Conservation (phyloP, 2,797 vertebrate species). For the Limosa lapponica region DNA sequence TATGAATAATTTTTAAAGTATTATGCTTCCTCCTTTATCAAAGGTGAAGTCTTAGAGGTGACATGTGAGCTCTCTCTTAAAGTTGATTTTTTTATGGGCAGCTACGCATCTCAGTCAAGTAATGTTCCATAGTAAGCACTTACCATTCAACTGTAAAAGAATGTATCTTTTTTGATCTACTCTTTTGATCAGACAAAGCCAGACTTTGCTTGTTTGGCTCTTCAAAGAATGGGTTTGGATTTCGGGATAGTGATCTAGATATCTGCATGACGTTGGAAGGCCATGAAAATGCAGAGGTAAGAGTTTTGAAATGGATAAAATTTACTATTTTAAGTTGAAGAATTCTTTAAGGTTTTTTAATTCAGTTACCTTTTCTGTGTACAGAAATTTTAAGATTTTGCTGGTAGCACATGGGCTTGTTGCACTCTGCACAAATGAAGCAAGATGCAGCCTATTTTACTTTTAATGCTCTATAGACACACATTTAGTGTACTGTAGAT, state of each 20-base stretch:
- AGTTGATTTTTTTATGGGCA: background rate
- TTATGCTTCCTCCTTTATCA: background rate
- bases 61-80: background rate
- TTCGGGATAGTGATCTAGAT: constrained; percentile 97
- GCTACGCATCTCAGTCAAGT: background rate
- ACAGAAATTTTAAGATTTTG: background rate
- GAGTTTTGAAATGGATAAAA: background rate
- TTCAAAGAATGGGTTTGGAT: constrained; percentile 98
- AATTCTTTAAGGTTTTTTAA: background rate
- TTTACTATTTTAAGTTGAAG: background rate
- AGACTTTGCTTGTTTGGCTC: constrained; percentile 97
- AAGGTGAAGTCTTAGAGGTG: background rate
- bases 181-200: constrained; percentile 86
- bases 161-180: background rate
- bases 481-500: background rate
- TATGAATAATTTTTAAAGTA: background rate
- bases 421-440: background rate
- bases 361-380: background rate
- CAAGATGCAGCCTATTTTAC: background rate
- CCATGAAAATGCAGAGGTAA: constrained; percentile 95
- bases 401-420: background rate
- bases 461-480: background rate
- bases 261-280: constrained; percentile 99
- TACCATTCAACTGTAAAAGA: background rate
- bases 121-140: background rate